phyloP scores from a whole-genome alignment of 2,113 vertebrate species.

The Odontophorus gujanensis region DNA sequence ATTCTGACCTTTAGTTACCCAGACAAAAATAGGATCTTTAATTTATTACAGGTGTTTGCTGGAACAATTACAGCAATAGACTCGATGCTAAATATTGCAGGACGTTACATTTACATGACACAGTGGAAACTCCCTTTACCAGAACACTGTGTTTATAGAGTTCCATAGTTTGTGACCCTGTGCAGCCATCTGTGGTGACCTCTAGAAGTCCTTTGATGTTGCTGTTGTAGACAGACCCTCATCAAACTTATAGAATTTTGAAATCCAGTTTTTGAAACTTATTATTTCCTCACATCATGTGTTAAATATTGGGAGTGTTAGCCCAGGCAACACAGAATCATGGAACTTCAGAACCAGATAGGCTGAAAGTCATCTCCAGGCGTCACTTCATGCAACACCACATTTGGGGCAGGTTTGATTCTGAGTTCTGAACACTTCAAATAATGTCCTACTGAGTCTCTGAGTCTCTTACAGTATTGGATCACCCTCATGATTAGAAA shows the following conservation, averaged over 20 bases:
- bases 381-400: neutral
- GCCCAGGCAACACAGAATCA: neutral
- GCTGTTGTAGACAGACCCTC: neutral
- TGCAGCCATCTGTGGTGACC: neutral
- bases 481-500: neutral
- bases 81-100: neutral
- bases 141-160: neutral
- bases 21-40: conserved; percentile 33
- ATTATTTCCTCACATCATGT: neutral
- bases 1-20: conserved; percentile 16
- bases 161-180: rapidly evolving
- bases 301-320: neutral
- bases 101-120: neutral
- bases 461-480: neutral
- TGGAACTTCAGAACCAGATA: neutral
- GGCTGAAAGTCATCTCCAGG: neutral
- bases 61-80: neutral
- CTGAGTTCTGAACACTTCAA: neutral
- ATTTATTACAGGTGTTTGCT: conserved; percentile 56
- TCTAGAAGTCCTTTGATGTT: neutral
- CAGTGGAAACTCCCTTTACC: neutral
- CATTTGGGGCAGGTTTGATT: neutral
- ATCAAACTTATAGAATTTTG: neutral
- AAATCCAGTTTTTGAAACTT: neutral
- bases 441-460: neutral